phyloP scores from a whole-genome alignment of 1,140 invertebrate species.

The Tetraneura akinire region DNA sequence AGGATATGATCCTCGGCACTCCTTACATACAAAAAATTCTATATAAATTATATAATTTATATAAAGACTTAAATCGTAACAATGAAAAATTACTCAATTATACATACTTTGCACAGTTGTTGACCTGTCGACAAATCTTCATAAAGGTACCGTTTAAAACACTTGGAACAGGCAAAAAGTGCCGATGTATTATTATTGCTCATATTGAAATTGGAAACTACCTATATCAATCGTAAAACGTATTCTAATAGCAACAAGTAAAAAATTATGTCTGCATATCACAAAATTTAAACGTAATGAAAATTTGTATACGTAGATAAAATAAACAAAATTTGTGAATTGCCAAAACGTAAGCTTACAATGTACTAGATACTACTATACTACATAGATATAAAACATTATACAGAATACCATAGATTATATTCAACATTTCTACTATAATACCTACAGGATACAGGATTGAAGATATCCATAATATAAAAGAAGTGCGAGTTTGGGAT shows the following conservation, averaged over 20 bases:
- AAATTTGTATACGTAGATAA: slow-evolving; percentile 40
- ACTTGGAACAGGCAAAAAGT: slow-evolving; percentile 91
- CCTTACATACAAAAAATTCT: slow-evolving; percentile 66
- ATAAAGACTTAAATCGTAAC: no score
- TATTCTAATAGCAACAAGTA: not conserved
- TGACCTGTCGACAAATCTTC: slow-evolving; percentile 92
- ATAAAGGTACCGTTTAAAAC: slow-evolving; percentile 91
- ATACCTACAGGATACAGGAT: no score
- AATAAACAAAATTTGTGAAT: not conserved
- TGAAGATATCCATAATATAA: not conserved
- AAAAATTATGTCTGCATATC: not conserved
- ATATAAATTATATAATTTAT: not conserved
- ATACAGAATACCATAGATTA: not conserved
- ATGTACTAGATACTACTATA: no score
- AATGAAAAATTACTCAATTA: slow-evolving; percentile 1
- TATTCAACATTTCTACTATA: no score
- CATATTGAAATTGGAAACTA: not conserved
- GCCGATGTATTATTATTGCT: slow-evolving; percentile 34
- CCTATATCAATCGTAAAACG: not conserved
- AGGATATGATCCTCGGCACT: slow-evolving; percentile 90
- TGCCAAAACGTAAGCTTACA: not conserved
- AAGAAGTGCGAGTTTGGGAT: not conserved
- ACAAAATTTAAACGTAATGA: not conserved
- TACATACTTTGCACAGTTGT: slow-evolving; percentile 89
- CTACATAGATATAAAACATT: not conserved